Percentiles rank a stretch among this genome's conserved stretches.
Conservation (phyloP, 2,113 vertebrate species). For the Phoenicopterus ruber region DNA sequence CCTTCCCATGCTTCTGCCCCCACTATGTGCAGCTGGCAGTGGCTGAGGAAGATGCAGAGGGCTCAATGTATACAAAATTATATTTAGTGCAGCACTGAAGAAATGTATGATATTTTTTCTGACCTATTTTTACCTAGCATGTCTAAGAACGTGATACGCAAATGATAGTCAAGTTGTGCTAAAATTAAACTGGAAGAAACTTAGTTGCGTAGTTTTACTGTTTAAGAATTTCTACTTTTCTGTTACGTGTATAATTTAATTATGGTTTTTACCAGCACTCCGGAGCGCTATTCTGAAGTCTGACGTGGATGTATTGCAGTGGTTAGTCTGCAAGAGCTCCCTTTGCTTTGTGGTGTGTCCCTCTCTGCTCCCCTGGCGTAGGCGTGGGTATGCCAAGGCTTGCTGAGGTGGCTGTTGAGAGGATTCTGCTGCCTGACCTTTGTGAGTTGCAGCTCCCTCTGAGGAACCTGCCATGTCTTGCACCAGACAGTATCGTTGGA, state of each 20-base stretch:
- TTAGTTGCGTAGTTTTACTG: not conserved
- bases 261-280: not conserved
- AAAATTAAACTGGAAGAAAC: not conserved
- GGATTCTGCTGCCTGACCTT: not conserved
- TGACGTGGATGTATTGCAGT: fast-evolving
- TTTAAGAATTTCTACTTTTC: not conserved
- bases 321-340: not conserved
- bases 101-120: not conserved
- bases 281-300: not conserved
- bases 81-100: not conserved
- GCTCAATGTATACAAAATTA: not conserved
- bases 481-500: fast-evolving
- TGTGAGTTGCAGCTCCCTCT: not conserved
- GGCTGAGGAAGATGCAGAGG: not conserved
- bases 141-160: not conserved
- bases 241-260: not conserved
- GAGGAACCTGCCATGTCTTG: not conserved
- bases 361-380: not conserved
- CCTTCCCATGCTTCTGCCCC: not conserved
- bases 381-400: not conserved
- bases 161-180: not conserved
- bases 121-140: not conserved
- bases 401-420: too few relatives aligned
- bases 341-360: not conserved
- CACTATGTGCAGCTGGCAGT: not conserved